Base-by-base conservation (phyloP, 2,113 vertebrate genomes). In the Corythoichthys intestinalis region DNA sequence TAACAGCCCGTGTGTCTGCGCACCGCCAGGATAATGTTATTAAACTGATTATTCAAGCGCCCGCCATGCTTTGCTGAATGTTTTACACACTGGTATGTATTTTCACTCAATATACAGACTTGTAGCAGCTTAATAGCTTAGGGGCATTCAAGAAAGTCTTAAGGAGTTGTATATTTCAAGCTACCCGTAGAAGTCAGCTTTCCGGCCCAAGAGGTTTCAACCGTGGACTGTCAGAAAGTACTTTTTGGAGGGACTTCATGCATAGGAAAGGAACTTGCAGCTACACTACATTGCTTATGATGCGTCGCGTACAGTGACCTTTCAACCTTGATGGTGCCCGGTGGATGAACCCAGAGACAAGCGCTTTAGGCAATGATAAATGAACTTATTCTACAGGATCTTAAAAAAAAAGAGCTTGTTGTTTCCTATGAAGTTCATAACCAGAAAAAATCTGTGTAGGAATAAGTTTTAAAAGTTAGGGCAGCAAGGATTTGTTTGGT, bases 21-120 rank as follows among this genome's bases (percentile, higher is more conserved):
- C 82, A 76, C 84, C 79, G 85, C 83, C 78, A 73, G 81, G 83
- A 85, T 85, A 89, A 86, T 88, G 84, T 90, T 91, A 92, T 90
- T 89, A 88, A 89, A 88, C 84, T 83, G 86, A 91, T 89, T 87
- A 87, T 89, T 90, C 85, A 88, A 84, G 47, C 69, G 57, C 76
- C 71, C 57, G 70, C 47, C 72, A 67, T 71, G 67, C 67, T 11
- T 76, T 70, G 68, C 67, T 20, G 38, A 69, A 57, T 67, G 14
- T 83, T 83, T 88, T 85, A 83, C 71, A 67, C 67, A 82, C 82
- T 78, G 6, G 17, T 58, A 56, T 10, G 56, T 37, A 37, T 58
- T 12, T 6, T 39, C 15, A 7, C 12, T 46, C 20, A 63, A 63
- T 34, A 34, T 15, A 47, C 44, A 20, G 11, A 47, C 41, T 63